phyloP scores from a whole-genome alignment of 2,888 invertebrate genomes.

The Panorpa germanica region DNA sequence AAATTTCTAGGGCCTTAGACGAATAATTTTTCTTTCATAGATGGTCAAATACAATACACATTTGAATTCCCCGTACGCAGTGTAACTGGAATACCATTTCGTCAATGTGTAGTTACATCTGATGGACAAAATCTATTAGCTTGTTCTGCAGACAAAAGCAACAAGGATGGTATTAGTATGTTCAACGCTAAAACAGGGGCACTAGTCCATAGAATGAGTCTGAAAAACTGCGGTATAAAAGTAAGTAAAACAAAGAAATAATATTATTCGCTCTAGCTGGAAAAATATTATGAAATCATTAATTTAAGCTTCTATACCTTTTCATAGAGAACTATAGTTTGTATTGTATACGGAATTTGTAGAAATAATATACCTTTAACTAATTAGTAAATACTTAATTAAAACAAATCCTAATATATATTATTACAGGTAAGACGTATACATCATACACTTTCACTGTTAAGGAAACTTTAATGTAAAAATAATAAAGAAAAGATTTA shows the following conservation, averaged over 20 bases:
- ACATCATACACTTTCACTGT: too few relatives aligned
- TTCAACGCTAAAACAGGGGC: constrained; percentile 68
- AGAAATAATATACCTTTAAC: too few relatives aligned
- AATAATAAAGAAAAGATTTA: too few relatives aligned
- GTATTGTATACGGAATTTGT: too few relatives aligned
- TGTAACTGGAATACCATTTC: constrained; percentile 48
- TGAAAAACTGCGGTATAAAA: constrained; percentile 33
- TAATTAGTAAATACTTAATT: too few relatives aligned
- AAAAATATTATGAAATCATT: neutral
- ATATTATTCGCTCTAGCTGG: too few relatives aligned
- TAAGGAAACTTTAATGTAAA: too few relatives aligned
- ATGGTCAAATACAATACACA: constrained; percentile 58
- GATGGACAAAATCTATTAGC: constrained; percentile 63
- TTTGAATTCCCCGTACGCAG: constrained; percentile 67
- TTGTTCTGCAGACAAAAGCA: constrained; percentile 65
- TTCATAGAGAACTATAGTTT: too few relatives aligned
- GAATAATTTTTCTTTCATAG: constrained; percentile 29
- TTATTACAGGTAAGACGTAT: too few relatives aligned
- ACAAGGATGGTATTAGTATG: constrained; percentile 63
- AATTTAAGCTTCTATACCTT: constrained; percentile 1
- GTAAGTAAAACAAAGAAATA: constrained; percentile 18
- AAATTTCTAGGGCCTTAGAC: constrained; percentile 24
- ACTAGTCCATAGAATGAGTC: constrained; percentile 26
- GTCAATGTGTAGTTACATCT: constrained; percentile 59
- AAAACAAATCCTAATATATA: too few relatives aligned